Percentiles rank a stretch among this genome's conserved stretches.
Conservation (phyloP, 2,797 vertebrate species). For the Muraenolepis orangiensis region DNA sequence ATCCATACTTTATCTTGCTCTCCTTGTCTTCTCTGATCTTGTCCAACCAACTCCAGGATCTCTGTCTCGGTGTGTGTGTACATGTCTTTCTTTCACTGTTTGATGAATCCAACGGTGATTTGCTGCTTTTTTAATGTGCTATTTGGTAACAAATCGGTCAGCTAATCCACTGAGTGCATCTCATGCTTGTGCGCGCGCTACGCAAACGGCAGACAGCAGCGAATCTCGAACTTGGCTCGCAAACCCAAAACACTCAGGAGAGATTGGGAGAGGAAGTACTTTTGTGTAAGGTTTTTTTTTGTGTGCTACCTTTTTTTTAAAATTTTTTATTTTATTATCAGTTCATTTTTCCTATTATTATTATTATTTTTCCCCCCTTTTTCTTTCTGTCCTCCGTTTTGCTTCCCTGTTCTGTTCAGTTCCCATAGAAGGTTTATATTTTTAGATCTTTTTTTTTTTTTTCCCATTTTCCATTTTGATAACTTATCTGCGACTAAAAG, state of each 20-base stretch:
- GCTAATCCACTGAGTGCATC: conserved; percentile 49
- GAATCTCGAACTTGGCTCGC: conserved; percentile 50
- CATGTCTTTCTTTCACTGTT: conserved; percentile 1
- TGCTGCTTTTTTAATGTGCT: conserved; percentile 26
- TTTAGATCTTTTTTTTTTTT: background rate
- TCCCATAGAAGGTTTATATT: background rate
- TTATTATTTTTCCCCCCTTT: background rate
- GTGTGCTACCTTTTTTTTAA: background rate
- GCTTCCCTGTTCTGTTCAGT: background rate
- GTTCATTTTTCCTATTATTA: background rate
- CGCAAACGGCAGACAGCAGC: conserved; percentile 41
- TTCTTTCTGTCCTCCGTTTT: background rate
- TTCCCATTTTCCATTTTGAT: background rate
- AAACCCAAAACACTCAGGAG: conserved; percentile 37
- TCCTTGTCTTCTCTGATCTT: background rate
- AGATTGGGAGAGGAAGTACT: conserved; percentile 34
- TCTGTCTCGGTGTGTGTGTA: conserved; percentile 3
- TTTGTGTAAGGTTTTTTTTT: conserved; percentile 9
- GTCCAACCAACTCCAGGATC: background rate
- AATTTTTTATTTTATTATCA: background rate
- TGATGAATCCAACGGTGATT: conserved; percentile 8
- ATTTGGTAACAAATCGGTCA: conserved; percentile 47
- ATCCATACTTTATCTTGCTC: background rate
- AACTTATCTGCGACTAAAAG: background rate
- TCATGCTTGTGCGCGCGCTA: conserved; percentile 20